Percentiles rank a stretch among this genome's conserved stretches.
Conservation (phyloP, 1,140 invertebrate species). For the Apolygus lucorum region DNA sequence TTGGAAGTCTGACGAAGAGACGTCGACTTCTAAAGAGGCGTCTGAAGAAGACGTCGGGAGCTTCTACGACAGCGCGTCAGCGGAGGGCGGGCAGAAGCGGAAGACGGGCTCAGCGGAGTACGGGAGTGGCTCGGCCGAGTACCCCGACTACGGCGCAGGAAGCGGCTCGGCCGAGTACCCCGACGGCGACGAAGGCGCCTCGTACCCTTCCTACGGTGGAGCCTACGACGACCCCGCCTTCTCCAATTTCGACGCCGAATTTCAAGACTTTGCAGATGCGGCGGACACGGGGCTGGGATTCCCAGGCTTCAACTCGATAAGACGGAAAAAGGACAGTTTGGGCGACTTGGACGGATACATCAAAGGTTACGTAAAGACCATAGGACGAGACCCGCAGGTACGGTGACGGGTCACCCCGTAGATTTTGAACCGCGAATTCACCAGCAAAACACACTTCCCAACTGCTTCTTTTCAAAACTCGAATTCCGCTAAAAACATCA, state of each 20-base stretch:
- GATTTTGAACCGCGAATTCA: no score
- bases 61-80: not conserved
- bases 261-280: slow-evolving; percentile 10
- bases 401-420: no score
- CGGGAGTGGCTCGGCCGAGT: not conserved
- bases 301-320: not conserved
- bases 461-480: no score
- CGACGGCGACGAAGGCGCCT: no score
- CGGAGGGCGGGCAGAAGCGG: not conserved
- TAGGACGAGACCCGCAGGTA: slow-evolving; percentile 4
- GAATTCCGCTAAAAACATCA: no score
- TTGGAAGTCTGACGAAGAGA: slow-evolving; percentile 9
- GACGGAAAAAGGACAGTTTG: not conserved
- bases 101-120: slow-evolving; percentile 7
- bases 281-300: not conserved
- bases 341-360: slow-evolving; percentile 22
- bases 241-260: slow-evolving; percentile 21
- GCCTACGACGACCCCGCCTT: not conserved
- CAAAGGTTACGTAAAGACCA: slow-evolving; percentile 19
- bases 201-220: not conserved
- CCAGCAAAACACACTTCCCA: no score
- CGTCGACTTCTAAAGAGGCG: not conserved
- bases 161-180: not conserved
- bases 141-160: not conserved
- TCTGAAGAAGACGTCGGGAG: slow-evolving; percentile 6